Conservation (phyloP, 2,888 invertebrate species). For the Tipula confusa region DNA sequence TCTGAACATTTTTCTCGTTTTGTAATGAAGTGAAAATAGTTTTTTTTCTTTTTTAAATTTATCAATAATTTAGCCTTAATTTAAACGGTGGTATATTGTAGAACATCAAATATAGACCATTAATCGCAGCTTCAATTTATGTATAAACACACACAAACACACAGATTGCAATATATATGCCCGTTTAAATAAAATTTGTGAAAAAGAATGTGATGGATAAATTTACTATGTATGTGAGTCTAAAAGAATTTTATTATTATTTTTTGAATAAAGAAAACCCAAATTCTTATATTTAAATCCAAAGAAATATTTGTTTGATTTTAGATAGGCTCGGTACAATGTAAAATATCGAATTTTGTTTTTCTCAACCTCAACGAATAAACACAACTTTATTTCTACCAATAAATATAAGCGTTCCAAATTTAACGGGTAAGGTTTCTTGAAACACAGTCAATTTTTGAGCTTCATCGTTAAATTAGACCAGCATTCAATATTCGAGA, state of each 20-base stretch:
- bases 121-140: not conserved
- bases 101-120: not conserved
- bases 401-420: too few relatives aligned
- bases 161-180: not conserved
- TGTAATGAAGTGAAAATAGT: not conserved
- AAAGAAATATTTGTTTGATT: not conserved
- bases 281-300: not conserved
- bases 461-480: too few relatives aligned
- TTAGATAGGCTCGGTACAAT: too few relatives aligned
- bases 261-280: not conserved
- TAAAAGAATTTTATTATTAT: not conserved
- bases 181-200: not conserved
- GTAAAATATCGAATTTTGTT: too few relatives aligned
- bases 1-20: not conserved
- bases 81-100: constrained; percentile 3
- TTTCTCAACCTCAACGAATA: too few relatives aligned
- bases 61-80: not conserved
- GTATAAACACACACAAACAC: not conserved
- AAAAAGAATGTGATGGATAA: not conserved
- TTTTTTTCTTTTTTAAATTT: not conserved
- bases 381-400: too few relatives aligned
- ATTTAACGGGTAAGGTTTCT: too few relatives aligned
- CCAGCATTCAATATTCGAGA: too few relatives aligned
- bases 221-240: not conserved
- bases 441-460: too few relatives aligned